These are phyloP conservation scores for Amblyopsis rosae DNA, from an alignment of 2,113 vertebrate species.

Conservation along the genomic window DNA sequence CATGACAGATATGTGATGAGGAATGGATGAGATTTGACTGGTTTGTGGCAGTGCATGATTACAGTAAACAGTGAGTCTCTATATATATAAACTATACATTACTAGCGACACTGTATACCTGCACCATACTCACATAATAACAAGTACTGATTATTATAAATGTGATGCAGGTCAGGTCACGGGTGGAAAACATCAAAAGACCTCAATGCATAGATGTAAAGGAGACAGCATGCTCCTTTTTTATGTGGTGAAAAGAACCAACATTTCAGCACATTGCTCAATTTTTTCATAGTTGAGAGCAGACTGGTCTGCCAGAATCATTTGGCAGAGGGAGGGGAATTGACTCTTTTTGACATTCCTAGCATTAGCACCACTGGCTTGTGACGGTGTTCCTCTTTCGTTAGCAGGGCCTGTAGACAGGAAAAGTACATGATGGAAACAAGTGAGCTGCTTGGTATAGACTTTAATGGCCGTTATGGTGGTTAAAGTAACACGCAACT, in stretches of 20 bases:
- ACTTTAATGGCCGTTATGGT: constrained; percentile 28
- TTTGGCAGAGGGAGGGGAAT: background rate
- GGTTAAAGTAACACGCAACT: background rate
- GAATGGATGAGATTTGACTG: too few relatives aligned
- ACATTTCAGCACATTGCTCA: constrained; percentile 39
- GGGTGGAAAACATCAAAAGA: constrained; percentile 38
- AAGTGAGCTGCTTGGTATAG: constrained; percentile 32
- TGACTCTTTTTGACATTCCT: constrained; percentile 38
- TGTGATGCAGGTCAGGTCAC: background rate
- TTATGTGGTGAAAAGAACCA: constrained; percentile 42
- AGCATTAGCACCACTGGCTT: constrained; percentile 37
- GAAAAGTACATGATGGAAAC: constrained; percentile 51
- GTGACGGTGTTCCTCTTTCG: constrained; percentile 43
- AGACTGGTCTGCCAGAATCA: constrained; percentile 15
- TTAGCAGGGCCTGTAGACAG: constrained; percentile 1
- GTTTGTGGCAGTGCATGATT: too few relatives aligned
- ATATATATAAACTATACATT: too few relatives aligned
- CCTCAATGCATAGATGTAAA: constrained; percentile 1
- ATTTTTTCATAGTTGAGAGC: background rate
- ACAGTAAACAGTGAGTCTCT: too few relatives aligned
- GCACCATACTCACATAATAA: background rate
- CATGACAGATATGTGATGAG: too few relatives aligned
- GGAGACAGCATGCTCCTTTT: constrained; percentile 32
- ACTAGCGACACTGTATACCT: too few relatives aligned
- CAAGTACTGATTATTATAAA: background rate